Conservation (phyloP, 1,140 invertebrate species). For the Camponotus vicinus region DNA sequence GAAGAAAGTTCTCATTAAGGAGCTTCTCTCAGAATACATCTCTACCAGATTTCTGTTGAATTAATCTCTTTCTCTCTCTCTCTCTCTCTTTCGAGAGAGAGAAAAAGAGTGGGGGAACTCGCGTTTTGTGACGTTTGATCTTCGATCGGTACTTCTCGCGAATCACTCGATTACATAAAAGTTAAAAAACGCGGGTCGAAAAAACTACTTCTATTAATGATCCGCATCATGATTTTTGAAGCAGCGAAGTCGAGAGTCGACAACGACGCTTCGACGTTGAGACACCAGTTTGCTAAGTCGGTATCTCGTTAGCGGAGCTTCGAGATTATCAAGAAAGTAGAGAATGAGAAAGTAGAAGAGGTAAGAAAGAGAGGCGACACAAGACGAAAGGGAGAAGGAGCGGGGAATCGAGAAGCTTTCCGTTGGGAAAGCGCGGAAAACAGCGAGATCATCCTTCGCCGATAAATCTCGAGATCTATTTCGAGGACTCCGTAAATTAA, state of each 20-base stretch:
- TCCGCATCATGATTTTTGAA: conserved; percentile 55
- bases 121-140: conserved; percentile 45
- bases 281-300: conserved; percentile 60
- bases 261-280: conserved; percentile 46
- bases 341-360: conserved; percentile 33
- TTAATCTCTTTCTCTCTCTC: conserved; percentile 25
- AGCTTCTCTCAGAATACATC: conserved; percentile 33
- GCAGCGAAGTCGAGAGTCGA: conserved; percentile 1
- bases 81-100: background rate
- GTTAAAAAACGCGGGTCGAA: background rate
- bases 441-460: conserved; percentile 68
- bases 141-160: conserved; percentile 29
- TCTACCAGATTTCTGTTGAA: conserved; percentile 29
- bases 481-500: conserved; percentile 78
- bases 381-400: conserved; percentile 56
- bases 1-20: conserved; percentile 45
- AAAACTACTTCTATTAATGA: conserved; percentile 46
- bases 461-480: conserved; percentile 78
- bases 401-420: conserved; percentile 36
- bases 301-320: conserved; percentile 71
- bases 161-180: conserved; percentile 36
- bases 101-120: background rate
- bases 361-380: conserved; percentile 67
- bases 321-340: conserved; percentile 57
- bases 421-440: conserved; percentile 22